These are phyloP conservation scores for Leptobrachium ailaonicum DNA, from an alignment of 2,113 vertebrate species.

Conservation along the genomic window DNA sequence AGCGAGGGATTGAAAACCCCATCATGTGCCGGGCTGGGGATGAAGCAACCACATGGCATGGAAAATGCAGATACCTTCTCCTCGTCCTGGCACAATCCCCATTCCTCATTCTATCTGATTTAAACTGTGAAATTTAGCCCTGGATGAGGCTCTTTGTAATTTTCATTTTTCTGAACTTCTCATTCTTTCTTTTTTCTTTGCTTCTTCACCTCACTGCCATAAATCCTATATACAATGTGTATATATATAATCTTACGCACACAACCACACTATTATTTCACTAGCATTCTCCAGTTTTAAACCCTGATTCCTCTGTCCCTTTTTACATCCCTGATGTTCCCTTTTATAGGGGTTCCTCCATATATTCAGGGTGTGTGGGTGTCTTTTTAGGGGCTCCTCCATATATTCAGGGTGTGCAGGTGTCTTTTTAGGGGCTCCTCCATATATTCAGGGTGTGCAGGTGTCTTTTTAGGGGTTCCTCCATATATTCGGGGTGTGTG, in stretches of 20 bases:
- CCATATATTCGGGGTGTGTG: too few species aligned
- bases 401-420: too few species aligned
- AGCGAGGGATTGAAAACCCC: conserved; percentile 18
- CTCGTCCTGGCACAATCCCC: background rate
- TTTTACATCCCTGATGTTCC: too few species aligned
- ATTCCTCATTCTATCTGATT: conserved; percentile 13
- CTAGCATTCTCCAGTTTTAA: too few species aligned
- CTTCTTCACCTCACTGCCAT: background rate
- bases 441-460: too few species aligned
- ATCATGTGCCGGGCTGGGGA: conserved; percentile 13
- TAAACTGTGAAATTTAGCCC: conserved; percentile 19
- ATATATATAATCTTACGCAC: background rate
- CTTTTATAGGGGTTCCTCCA: too few species aligned
- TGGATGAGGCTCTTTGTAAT: conserved; percentile 19
- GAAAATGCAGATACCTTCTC: conserved; percentile 2
- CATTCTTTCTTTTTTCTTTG: background rate
- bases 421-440: too few species aligned
- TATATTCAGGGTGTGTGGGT: too few species aligned
- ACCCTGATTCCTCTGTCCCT: too few species aligned
- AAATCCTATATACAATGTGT: conserved; percentile 18
- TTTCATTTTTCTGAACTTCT: background rate
- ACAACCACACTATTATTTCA: too few species aligned
- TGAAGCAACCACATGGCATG: background rate
- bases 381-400: too few species aligned
- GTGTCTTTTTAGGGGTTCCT: too few species aligned